Percentiles rank a stretch among this genome's conserved stretches.
These are phyloP conservation scores for Drosophila malerkotliana DNA, from an alignment of 1,140 invertebrate genomes.

Conservation along the genomic window DNA sequence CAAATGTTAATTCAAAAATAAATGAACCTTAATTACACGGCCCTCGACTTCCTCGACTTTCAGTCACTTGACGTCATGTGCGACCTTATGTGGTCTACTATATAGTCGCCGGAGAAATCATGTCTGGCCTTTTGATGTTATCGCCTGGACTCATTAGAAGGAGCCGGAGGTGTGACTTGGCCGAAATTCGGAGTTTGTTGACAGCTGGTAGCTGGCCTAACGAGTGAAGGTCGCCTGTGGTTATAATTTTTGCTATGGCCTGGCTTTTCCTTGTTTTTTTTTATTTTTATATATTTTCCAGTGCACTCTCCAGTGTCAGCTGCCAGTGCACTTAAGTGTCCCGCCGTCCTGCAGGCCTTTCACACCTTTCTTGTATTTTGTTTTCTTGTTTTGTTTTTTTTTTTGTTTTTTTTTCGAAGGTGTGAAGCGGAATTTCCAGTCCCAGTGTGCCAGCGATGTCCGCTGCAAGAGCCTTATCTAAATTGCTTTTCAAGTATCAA, in stretches of 20 bases:
- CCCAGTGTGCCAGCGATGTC: slow-evolving; percentile 20
- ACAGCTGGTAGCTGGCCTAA: slow-evolving; percentile 76
- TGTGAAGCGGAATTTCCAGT: slow-evolving; percentile 83
- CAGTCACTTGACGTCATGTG: slow-evolving; percentile 21
- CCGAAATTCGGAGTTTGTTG: slow-evolving; percentile 51
- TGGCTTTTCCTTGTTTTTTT: neutral
- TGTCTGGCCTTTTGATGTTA: slow-evolving; percentile 82
- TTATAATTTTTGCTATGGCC: slow-evolving; percentile 15
- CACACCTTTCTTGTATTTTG: slow-evolving; percentile 56
- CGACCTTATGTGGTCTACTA: slow-evolving; percentile 19
- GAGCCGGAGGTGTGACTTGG: slow-evolving; percentile 48
- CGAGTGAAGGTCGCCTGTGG: slow-evolving; percentile 44
- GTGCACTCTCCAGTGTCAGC: no score
- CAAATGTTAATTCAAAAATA: slow-evolving; percentile 82
- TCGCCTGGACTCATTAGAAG: slow-evolving; percentile 65
- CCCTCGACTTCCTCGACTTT: slow-evolving; percentile 40
- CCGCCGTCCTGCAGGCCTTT: slow-evolving; percentile 49
- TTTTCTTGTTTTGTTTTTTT: no score
- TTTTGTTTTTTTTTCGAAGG: slow-evolving; percentile 61
- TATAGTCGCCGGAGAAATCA: slow-evolving; percentile 65
- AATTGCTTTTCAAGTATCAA: slow-evolving; percentile 84
- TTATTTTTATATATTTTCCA: neutral
- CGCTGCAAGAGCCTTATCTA: slow-evolving; percentile 70
- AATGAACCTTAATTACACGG: slow-evolving; percentile 80
- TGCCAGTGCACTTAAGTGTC: slow-evolving; percentile 26